Conservation (phyloP, 2,113 vertebrate species). For the Sterna hirundo region DNA sequence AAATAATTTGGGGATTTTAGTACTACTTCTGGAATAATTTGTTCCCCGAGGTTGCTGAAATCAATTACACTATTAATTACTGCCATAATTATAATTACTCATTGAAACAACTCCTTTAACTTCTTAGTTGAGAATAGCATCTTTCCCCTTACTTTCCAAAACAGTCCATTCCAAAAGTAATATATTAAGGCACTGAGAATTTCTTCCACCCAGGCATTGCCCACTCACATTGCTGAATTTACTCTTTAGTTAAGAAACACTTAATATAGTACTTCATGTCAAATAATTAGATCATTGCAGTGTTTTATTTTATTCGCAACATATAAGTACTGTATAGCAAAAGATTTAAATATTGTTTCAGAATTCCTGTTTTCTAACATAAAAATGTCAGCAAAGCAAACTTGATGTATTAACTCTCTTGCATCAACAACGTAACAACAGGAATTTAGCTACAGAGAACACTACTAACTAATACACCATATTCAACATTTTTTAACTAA, state of each 20-base stretch:
- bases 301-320: slow-evolving; percentile 36
- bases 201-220: neutral
- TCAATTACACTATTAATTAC: slow-evolving; percentile 46
- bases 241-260: slow-evolving; percentile 10
- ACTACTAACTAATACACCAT: slow-evolving; percentile 19
- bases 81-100: neutral
- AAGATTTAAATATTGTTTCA: neutral
- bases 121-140: neutral
- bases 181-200: neutral
- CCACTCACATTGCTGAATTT: neutral
- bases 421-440: slow-evolving; percentile 13
- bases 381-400: slow-evolving; percentile 25
- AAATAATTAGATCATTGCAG: slow-evolving; percentile 24
- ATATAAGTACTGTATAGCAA: neutral
- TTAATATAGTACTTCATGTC: slow-evolving; percentile 9
- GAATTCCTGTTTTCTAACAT: slow-evolving; percentile 22
- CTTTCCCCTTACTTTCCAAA: neutral
- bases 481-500: slow-evolving; percentile 56
- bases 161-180: neutral
- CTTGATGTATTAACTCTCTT: slow-evolving; percentile 6
- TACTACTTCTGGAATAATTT: neutral
- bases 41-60: neutral
- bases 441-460: slow-evolving; percentile 39
- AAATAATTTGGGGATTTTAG: neutral
- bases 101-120: slow-evolving; percentile 1